phyloP scores from a whole-genome alignment of 2,888 invertebrate genomes.

The Epinotia ramella region DNA sequence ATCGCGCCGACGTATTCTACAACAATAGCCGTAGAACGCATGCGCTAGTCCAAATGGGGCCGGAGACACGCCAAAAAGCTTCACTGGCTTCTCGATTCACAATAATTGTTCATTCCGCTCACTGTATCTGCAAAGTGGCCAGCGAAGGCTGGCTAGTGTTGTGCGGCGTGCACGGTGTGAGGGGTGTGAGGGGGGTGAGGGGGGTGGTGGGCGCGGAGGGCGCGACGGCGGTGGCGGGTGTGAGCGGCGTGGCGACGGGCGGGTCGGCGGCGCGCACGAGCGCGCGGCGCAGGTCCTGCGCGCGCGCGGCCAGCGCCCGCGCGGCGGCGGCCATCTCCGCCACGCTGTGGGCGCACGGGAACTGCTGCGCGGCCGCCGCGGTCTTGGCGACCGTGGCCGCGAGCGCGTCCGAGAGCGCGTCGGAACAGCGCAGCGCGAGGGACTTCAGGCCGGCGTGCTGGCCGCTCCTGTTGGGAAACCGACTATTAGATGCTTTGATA shows the following conservation, averaged over 20 bases:
- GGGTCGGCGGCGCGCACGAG: conserved; percentile 89
- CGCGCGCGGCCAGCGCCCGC: conserved; percentile 93
- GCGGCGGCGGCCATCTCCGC: conserved; percentile 97
- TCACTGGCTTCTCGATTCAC: neutral
- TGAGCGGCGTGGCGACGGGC: conserved; percentile 65
- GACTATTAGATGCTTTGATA: neutral
- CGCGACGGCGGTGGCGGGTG: conserved; percentile 69
- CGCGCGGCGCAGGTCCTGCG: conserved; percentile 91
- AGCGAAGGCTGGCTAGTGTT: conserved; percentile 64
- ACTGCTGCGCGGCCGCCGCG: conserved; percentile 95
- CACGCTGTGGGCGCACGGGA: conserved; percentile 95
- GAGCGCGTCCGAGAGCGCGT: conserved; percentile 92
- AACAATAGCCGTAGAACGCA: neutral
- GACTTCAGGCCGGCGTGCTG: conserved; percentile 90
- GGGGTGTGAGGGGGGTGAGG: conserved; percentile 69
- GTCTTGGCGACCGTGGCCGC: conserved; percentile 94
- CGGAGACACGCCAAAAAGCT: neutral
- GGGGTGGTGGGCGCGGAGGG: conserved; percentile 70
- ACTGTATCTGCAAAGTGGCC: conserved; percentile 73
- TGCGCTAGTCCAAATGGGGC: neutral
- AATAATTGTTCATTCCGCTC: neutral
- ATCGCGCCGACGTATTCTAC: neutral
- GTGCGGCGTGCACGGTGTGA: conserved; percentile 69
- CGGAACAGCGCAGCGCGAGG: conserved; percentile 90
- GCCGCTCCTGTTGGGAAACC: conserved; percentile 87